phyloP scores from a whole-genome alignment of 2,113 vertebrate genomes.

The Helogale parvula region DNA sequence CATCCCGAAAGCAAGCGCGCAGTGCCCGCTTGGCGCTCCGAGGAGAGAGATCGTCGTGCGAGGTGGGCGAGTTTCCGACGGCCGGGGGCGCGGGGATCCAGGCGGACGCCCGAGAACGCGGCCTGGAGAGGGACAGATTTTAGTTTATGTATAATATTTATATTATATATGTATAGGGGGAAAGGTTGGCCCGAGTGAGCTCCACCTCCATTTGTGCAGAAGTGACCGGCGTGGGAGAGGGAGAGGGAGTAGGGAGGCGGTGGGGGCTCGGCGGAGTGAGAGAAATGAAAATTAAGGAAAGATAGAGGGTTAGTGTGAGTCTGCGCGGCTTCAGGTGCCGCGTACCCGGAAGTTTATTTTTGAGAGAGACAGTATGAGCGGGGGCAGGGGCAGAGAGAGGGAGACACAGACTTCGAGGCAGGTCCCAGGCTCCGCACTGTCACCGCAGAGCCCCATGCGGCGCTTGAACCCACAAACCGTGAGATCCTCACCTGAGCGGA shows the following conservation, averaged over 20 bases:
- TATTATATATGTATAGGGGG: background rate
- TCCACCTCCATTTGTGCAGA: background rate
- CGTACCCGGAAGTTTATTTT: accelerated
- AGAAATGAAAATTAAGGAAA: too few species aligned
- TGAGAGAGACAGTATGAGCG: too few species aligned
- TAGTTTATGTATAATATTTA: too few species aligned
- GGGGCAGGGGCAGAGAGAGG: too few species aligned
- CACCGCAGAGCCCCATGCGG: too few species aligned
- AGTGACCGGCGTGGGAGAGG: too few species aligned
- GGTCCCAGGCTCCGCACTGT: too few species aligned
- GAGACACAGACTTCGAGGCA: too few species aligned
- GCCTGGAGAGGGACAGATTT: too few species aligned
- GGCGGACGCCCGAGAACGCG: background rate
- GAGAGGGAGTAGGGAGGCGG: too few species aligned
- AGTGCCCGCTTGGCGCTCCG: background rate
- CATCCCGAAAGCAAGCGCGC: slow-evolving; percentile 87
- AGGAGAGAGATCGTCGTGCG: slow-evolving; percentile 86
- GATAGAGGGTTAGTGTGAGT: accelerated
- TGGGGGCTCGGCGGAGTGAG: background rate
- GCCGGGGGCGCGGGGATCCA: background rate
- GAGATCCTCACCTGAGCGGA: too few species aligned
- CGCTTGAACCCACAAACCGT: too few species aligned
- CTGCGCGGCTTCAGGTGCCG: background rate
- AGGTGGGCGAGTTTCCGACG: slow-evolving; percentile 77
- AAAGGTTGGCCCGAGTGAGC: background rate